Evolutionary conservation across 2,888 invertebrate species (phyloP), one percentile per base, ranked within the genome.

Genomic region (Clitarchus hookeri): DNA sequence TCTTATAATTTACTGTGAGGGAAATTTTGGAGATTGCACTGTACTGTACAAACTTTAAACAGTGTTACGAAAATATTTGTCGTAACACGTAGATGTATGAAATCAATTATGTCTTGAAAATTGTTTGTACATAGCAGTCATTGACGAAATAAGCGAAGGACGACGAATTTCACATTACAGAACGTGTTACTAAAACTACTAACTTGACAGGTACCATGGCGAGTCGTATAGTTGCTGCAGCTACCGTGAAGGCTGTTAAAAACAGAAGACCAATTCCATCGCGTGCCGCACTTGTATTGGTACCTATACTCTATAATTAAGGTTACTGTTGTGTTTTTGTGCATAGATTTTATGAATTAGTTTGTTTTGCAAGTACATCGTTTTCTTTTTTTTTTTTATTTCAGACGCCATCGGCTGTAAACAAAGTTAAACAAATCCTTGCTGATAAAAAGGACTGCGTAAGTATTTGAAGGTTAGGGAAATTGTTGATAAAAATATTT

Each of bases 201-300:
- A 54, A 54, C 36, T 53, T 36, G 27, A 1, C 9, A 44, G 25
- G 88, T 89, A 91, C 91, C 90, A 96, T 96, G 96, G 94, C 96
- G 91, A 94, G 96, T 88, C 95, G 95, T 93, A 93, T 95, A 88
- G 94, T 96, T 90, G 97, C 96, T 87, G 95, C 97, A 91, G 98
- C 98, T 48, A 97, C 98, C 86, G 97, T 98, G 48, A 94, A 97
- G 89, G 97, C 98, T 88, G 95, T 97, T 44, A 96, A 96, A 91
- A 95, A 95, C 89, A 94, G 96, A 90, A 95, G 94, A 91, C 91
- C 96, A 88, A 91, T 97, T 88, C 95, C 98, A n/a, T 95, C 95
- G 83, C 93, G 97, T 90, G 96, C 98, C 88, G 98, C 98, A 6
- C 92, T 98, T 85, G 94, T 96, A 88, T 92, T 98, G 92, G 93